phyloP scores from a whole-genome alignment of 2,113 vertebrate species.

The Cricetomys ansorgei region DNA sequence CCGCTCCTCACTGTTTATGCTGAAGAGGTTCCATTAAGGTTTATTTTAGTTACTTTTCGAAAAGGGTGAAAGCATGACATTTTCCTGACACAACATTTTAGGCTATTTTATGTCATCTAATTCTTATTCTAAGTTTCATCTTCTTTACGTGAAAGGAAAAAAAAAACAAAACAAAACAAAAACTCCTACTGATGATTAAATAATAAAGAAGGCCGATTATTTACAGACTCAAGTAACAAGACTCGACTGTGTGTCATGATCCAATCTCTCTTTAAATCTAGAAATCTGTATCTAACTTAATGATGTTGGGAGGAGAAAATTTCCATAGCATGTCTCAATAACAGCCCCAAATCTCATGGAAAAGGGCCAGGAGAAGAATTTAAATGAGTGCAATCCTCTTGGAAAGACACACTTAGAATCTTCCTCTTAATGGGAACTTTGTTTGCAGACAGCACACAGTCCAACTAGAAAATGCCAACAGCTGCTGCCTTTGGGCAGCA shows the following conservation, averaged over 20 bases:
- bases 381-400: conserved; percentile 77
- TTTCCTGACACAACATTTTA: conserved; percentile 11
- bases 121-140: conserved; percentile 69
- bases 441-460: conserved; percentile 73
- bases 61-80: conserved; percentile 50
- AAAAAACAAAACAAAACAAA: too few relatives aligned
- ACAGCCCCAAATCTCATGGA: conserved; percentile 72
- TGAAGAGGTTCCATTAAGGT: conserved; percentile 66
- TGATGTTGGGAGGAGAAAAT: conserved; percentile 69
- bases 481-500: conserved; percentile 79
- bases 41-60: conserved; percentile 60
- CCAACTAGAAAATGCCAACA: conserved; percentile 71
- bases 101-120: not conserved
- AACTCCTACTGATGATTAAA: conserved; percentile 71
- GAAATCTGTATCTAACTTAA: conserved; percentile 62
- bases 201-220: conserved; percentile 79
- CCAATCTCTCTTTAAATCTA: conserved; percentile 69
- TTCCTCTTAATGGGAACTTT: conserved; percentile 82
- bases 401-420: conserved; percentile 73
- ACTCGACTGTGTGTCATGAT: conserved; percentile 45
- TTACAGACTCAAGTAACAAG: conserved; percentile 79
- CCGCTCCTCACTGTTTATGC: conserved; percentile 52
- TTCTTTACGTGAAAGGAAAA: conserved; percentile 67
- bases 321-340: conserved; percentile 66
- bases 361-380: conserved; percentile 74